These are phyloP conservation scores for Elysia crispata DNA, from an alignment of 2,888 invertebrate genomes.

Conservation along the genomic window DNA sequence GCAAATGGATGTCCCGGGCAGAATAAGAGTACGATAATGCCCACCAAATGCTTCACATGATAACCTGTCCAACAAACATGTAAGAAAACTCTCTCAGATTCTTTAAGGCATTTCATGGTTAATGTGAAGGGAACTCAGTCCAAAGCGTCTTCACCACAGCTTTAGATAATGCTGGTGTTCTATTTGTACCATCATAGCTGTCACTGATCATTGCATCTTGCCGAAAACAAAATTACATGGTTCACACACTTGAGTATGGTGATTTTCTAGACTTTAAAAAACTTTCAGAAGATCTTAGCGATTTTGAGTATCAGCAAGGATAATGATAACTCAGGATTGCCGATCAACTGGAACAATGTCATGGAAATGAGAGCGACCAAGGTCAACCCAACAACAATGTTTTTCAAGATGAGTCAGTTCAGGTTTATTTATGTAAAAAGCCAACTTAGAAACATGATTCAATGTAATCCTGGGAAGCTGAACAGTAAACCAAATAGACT, in stretches of 20 bases:
- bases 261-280: conserved; percentile 18
- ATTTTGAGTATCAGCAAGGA: background rate
- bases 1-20: conserved; percentile 24
- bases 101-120: conserved; percentile 17
- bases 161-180: conserved; percentile 13
- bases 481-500: conserved; percentile 30
- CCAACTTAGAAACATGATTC: background rate
- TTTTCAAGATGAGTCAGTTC: conserved; percentile 20
- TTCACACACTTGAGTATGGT: conserved; percentile 12
- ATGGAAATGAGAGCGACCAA: conserved; percentile 27
- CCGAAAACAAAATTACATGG: conserved; percentile 2
- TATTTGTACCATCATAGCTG: conserved; percentile 23
- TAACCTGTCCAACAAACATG: background rate
- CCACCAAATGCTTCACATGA: conserved; percentile 18
- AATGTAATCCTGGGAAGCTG: background rate
- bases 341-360: conserved; percentile 11
- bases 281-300: background rate
- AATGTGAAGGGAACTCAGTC: conserved; percentile 17
- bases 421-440: conserved; percentile 17
- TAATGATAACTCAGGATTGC: background rate
- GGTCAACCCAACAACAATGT: background rate
- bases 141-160: conserved; percentile 14
- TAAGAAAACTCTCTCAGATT: conserved; percentile 24
- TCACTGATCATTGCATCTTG: background rate
- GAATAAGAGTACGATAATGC: conserved; percentile 9